Evolutionary conservation across 1,140 invertebrate species (phyloP), one percentile per base, ranked within the genome.

Genomic region (Heliconius hermathena): DNA sequence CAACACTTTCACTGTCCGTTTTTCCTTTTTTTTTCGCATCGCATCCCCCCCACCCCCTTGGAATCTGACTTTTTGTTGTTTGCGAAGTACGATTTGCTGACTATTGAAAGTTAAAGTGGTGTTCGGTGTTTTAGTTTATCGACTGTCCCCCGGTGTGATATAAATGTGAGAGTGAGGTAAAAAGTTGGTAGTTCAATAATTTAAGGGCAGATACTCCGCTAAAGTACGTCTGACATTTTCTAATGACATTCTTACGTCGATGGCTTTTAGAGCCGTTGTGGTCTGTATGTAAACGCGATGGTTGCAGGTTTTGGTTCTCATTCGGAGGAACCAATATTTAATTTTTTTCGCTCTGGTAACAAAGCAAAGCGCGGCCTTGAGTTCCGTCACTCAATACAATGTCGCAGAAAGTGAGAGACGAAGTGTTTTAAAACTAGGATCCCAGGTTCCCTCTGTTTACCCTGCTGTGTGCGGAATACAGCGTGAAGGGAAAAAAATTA

Each of bases 1-100:
- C 79, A 87, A 76, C 87, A 88, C 90, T 93, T 89, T 93, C 90
- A 70, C 91, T 87, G 74, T 80, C 74, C 52, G 52, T 76, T 76
- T 76, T 76, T 85, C 82, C 82, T 83, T 85, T 84, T 83, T 83
- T 80, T 80, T 33, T 46, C 2, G 1, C 38, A 8, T 26, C 70
- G 41, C 26, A 26, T 26, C 26, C 77, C 77, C 41, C 41, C 60
- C 46, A 57, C 77, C 54, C 41, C 54, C 70, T 38, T 73, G 22
- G 16, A 38, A 38, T 38, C 8, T 72, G 71, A 72, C 73, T 74
- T 77, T 77, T 81, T 74, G 75, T 81, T 81, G 72, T 81, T 77
- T 66, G 11, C 79, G 20, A 74, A 74, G 76, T 81, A 77, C 76
- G 75, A 77, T 81, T 77, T 77, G 79, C 75, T 66, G 75, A 80